Evolutionary conservation across 1,140 invertebrate genomes (phyloP).

Genomic region (Gonioctena quinquepunctata): DNA sequence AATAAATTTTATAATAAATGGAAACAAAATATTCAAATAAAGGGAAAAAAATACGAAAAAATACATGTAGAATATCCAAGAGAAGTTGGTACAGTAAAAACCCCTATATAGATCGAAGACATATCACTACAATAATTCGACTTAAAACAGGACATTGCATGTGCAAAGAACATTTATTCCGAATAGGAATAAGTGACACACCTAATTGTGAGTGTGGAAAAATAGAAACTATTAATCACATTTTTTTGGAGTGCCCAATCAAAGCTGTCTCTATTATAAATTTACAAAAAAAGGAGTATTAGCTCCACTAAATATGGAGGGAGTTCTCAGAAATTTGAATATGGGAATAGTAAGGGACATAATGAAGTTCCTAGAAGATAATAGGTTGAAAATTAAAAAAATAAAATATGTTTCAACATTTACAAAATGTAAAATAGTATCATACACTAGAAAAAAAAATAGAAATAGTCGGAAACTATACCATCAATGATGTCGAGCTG

Average conservation of each 20-base stretch:
- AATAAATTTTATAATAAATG: not conserved
- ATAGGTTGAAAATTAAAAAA: too few species aligned
- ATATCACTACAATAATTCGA: slow-evolving; percentile 20
- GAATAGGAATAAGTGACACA: slow-evolving; percentile 5
- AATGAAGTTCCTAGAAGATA: too few species aligned
- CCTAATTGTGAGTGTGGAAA: slow-evolving; percentile 11
- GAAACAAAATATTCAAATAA: not conserved
- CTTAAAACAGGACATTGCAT: slow-evolving; percentile 23
- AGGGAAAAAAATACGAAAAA: not conserved
- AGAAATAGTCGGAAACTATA: too few species aligned
- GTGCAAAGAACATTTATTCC: slow-evolving; percentile 12
- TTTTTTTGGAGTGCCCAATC: slow-evolving; percentile 25
- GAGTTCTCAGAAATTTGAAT: too few species aligned
- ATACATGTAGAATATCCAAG: not conserved
- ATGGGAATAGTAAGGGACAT: too few species aligned
- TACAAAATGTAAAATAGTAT: too few species aligned
- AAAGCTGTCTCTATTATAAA: too few species aligned
- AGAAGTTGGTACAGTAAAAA: not conserved
- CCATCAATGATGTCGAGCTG: too few species aligned
- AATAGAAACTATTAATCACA: slow-evolving; percentile 11
- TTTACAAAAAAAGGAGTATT: too few species aligned
- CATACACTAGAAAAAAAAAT: too few species aligned
- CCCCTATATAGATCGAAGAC: slow-evolving; percentile 3
- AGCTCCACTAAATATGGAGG: too few species aligned
- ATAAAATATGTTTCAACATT: too few species aligned